Percentiles rank a stretch among this genome's conserved stretches.
Evolutionary conservation across 2,888 invertebrate species (phyloP).

Genomic region (Nudaria mundana): DNA sequence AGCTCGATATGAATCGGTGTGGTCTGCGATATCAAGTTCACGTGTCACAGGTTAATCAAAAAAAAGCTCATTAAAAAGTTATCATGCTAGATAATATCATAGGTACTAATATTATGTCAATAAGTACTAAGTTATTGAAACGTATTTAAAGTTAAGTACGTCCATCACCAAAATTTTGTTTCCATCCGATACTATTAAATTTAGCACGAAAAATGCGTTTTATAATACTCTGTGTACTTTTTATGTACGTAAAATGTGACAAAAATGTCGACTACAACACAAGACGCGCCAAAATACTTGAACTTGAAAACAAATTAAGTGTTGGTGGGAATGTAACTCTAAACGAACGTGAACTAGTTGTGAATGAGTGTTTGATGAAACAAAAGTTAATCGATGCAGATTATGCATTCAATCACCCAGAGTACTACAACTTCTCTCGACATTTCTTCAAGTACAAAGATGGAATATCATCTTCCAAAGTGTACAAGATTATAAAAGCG

Average conservation of each 20-base stretch:
- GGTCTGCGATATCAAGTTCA: no score
- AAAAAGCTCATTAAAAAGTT: no score
- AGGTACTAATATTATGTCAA: no score
- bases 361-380: conserved; percentile 81
- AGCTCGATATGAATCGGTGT: no score
- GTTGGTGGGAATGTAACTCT: conserved; percentile 77
- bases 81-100: no score
- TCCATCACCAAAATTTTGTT: no score
- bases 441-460: conserved; percentile 85
- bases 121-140: no score
- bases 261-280: conserved; percentile 36
- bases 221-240: conserved; percentile 2
- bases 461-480: conserved; percentile 80
- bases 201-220: conserved; percentile 7
- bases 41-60: no score
- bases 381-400: conserved; percentile 76
- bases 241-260: conserved; percentile 24
- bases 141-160: no score
- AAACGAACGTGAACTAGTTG: conserved; percentile 68
- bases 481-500: conserved; percentile 83
- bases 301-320: conserved; percentile 63
- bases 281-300: conserved; percentile 64
- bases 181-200: background rate
- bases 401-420: conserved; percentile 72
- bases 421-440: conserved; percentile 81